Base-by-base conservation (phyloP, 2,797 vertebrate genomes). In the Hyperoplus lanceolatus region DNA sequence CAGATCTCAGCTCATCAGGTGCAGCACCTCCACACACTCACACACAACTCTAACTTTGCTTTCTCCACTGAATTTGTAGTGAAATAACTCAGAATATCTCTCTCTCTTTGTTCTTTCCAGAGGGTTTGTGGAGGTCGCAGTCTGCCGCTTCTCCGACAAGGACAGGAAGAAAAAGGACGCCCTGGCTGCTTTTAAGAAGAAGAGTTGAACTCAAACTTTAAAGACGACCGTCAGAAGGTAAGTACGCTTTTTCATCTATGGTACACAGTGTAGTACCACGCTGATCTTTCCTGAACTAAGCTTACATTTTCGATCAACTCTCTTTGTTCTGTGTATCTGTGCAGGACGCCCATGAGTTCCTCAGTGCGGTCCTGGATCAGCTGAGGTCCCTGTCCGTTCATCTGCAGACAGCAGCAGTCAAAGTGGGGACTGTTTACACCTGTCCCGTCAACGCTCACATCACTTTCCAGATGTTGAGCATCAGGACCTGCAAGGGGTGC, bases 321-420 rank as follows among this genome's bases (percentile, higher is more conserved):
- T 5, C 50, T 53, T 13, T n/a, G 5, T n/a, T 51, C 2, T n/a
- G 48, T 51, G 3, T 36, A 4, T 55, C 3, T 13, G 1, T 11
- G 49, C 49, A 65, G 63, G 51, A 67, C 29, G 64, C 51, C 10
- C 64, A 67, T 15, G 39, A 55, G 65, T 67, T 67, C 41, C 14
- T 67, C 39, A 43, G 12, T 13, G 4, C 51, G 1, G 41, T 67
- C 15, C 38, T 67, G n/a, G 2, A 43, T 1, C 39, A 45, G 1
- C 29, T 54, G 11, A 4, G 38, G 16, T 54, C 11, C 43, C n/a
- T 0, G 3, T 1, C 12, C 12, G 15, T 29, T 29, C 5, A 29
- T 12, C 41, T 67, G 50, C 16, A 51, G 50, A n/a, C 9, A 5
- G 8, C 15, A 9, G 51, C 51, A 1, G n/a, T 5, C n/a, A 21